Percentiles rank a stretch among this genome's conserved stretches.
Evolutionary conservation across 1,140 invertebrate genomes (phyloP).

Genomic region (Heliconius congener): DNA sequence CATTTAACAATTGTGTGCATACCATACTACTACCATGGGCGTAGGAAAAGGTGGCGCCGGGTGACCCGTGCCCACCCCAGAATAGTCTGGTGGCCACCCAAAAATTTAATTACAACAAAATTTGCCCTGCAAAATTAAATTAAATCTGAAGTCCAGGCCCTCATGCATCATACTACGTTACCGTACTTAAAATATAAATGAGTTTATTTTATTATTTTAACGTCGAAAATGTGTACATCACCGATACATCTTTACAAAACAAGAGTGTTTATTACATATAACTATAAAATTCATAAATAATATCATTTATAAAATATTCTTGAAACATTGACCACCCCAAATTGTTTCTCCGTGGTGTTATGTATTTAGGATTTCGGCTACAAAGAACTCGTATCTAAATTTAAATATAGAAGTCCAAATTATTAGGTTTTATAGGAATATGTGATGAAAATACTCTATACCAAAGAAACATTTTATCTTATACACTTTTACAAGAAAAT

Average conservation of each 20-base stretch:
- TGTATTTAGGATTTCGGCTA: too few species aligned
- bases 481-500: slow-evolving; percentile 4
- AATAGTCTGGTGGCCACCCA: too few species aligned
- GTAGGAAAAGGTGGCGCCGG: too few species aligned
- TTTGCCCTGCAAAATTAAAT: too few species aligned
- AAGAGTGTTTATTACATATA: not conserved
- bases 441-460: slow-evolving; percentile 3
- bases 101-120: too few species aligned
- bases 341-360: not conserved
- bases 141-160: too few species aligned
- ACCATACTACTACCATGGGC: too few species aligned
- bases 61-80: too few species aligned
- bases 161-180: too few species aligned
- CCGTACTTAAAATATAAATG: not conserved
- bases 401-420: not conserved
- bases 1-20: too few species aligned
- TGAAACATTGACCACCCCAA: not conserved
- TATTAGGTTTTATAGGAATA: slow-evolving; percentile 1
- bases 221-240: not conserved
- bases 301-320: not conserved
- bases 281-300: not conserved
- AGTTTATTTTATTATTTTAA: not conserved
- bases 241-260: not conserved
- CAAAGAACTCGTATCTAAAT: not conserved
- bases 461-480: not conserved